Evolutionary conservation across 2,888 invertebrate genomes (phyloP).

Genomic region (Augiades crinisus): DNA sequence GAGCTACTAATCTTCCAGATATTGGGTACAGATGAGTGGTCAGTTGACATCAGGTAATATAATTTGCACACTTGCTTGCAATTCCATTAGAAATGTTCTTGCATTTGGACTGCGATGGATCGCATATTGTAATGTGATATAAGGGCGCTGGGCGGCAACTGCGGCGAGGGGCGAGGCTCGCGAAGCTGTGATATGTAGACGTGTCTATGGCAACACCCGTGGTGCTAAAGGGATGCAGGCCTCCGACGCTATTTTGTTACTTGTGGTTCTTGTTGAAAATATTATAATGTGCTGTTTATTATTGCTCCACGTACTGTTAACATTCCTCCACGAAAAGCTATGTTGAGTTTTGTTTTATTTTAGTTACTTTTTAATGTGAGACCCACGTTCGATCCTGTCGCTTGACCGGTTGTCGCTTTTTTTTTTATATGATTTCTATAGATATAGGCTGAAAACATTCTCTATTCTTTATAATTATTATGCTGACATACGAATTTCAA

Average conservation of each 20-base stretch:
- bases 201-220: conserved; percentile 47
- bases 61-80: too few relatives aligned
- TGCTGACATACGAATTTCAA: conserved; percentile 67
- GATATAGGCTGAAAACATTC: conserved; percentile 63
- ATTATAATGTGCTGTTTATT: conserved; percentile 65
- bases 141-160: not conserved
- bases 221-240: conserved; percentile 71
- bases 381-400: conserved; percentile 58
- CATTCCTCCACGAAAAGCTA: conserved; percentile 76
- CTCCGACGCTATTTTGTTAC: conserved; percentile 68
- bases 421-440: conserved; percentile 61
- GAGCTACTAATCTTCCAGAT: too few relatives aligned
- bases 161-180: conserved; percentile 26
- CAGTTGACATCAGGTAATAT: too few relatives aligned
- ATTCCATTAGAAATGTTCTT: too few relatives aligned
- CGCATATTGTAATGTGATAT: too few relatives aligned
- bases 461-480: conserved; percentile 46
- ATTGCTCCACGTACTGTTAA: conserved; percentile 75
- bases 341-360: conserved; percentile 72
- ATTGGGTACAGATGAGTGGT: too few relatives aligned
- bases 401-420: conserved; percentile 68
- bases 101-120: too few relatives aligned
- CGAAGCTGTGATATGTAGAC: conserved; percentile 51
- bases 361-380: conserved; percentile 69
- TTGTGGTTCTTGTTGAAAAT: conserved; percentile 68